Conservation (phyloP, 2,888 invertebrate species). For the Tachina lurida region DNA sequence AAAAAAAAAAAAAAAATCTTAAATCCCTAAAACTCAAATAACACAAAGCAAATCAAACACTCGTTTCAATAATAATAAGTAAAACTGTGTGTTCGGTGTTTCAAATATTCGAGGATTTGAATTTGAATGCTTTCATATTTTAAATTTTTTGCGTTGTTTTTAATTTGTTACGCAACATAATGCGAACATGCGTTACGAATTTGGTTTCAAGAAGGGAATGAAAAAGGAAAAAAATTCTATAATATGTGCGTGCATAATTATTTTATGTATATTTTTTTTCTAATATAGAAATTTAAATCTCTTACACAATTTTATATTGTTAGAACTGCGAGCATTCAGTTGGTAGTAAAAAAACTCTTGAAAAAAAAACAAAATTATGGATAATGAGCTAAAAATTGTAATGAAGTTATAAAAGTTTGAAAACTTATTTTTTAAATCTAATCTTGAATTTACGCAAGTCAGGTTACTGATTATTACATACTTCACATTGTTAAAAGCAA, state of each 20-base stretch:
- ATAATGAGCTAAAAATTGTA: too few relatives aligned
- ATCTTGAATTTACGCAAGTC: too few relatives aligned
- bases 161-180: conserved; percentile 29
- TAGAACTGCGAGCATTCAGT: too few relatives aligned
- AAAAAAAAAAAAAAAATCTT: too few relatives aligned
- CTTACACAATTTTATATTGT: background rate
- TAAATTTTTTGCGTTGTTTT: conserved; percentile 10
- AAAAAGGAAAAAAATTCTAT: background rate
- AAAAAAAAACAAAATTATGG: too few relatives aligned
- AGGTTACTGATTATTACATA: too few relatives aligned
- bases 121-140: background rate
- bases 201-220: background rate
- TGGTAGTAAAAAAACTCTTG: too few relatives aligned
- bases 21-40: background rate
- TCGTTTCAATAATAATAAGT: too few relatives aligned
- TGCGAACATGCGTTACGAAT: conserved; percentile 60
- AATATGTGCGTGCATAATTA: conserved; percentile 64
- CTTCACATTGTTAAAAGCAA: too few relatives aligned
- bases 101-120: background rate
- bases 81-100: background rate
- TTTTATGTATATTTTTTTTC: conserved; percentile 9
- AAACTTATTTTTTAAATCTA: too few relatives aligned
- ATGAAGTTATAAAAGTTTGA: too few relatives aligned
- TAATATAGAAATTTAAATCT: conserved; percentile 9
- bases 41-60: background rate